These are phyloP conservation scores for western clawed frog (Xenopus tropicalis) DNA, from an alignment of 2,113 vertebrate species.

Conservation along the genomic window DNA sequence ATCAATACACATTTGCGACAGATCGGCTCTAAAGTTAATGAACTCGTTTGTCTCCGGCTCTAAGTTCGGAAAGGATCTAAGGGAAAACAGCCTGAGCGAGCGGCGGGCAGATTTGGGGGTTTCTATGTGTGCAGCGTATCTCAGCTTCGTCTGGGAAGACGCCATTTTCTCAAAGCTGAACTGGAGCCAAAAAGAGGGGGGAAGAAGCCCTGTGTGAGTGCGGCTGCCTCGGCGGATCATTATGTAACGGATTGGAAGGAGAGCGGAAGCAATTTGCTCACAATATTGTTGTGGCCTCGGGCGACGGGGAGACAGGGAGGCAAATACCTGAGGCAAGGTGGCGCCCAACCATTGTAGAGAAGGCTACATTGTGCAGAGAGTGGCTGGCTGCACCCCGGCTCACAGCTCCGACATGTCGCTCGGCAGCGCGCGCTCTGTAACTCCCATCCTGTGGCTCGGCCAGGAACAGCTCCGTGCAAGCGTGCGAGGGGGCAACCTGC, in stretches of 20 bases:
- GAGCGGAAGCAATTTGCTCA: slow-evolving; percentile 54
- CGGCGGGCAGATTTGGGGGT: no score
- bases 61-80: slow-evolving; percentile 65
- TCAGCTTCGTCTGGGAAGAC: slow-evolving; percentile 62
- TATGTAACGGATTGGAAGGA: slow-evolving; percentile 62
- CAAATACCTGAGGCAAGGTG: slow-evolving; percentile 77
- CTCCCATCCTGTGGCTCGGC: slow-evolving; percentile 78
- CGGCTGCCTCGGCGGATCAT: slow-evolving; percentile 59
- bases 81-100: slow-evolving; percentile 16
- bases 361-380: slow-evolving; percentile 68
- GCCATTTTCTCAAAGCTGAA: slow-evolving; percentile 90
- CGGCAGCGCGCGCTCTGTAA: slow-evolving; percentile 63
- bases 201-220: slow-evolving; percentile 50
- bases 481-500: slow-evolving; percentile 61
- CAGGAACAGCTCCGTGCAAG: slow-evolving; percentile 74
- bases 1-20: no score
- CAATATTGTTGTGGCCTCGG: slow-evolving; percentile 27
- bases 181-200: slow-evolving; percentile 65
- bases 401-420: slow-evolving; percentile 61
- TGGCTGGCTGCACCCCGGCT: slow-evolving; percentile 62
- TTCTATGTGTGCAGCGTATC: no score
- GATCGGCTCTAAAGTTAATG: background rate
- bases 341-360: slow-evolving; percentile 65
- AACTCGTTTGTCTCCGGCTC: slow-evolving; percentile 47
- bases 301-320: slow-evolving; percentile 39